Base-by-base conservation (phyloP, 2,888 invertebrate genomes). In the Trachelus iudaicus region DNA sequence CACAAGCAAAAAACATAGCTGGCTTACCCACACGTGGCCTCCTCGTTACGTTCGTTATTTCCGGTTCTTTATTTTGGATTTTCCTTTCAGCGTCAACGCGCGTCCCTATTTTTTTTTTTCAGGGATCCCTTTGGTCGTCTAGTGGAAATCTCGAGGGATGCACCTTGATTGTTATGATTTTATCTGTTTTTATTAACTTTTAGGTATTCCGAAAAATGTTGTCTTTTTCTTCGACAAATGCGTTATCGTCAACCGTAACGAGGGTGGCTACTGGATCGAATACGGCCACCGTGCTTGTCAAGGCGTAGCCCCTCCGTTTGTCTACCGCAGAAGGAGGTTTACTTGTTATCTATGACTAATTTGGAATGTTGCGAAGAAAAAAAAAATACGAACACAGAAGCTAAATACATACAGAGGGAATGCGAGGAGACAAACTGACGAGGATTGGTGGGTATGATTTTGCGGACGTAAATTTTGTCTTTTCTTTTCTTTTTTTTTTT, bases 361-460 rank as follows among this genome's bases (percentile, higher is more conserved):
- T 74, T 69, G 77, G 77, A 74, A 77, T 77, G 77, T 74, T 23
- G 23, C 31, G 74, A 69, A 77, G 30, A 68, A 31, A 56, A 37
- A 40, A 35, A n/a, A 30, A 37, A 15, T 23, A 23, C 56, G 56
- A 56, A 23, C 56, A 56, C 23, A 56, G 0, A 56, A 56, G 23
- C 56, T 56, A 56, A 56, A 56, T 56, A 56, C 56, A 23, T 15
- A 56, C 9, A 56, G 23, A 15, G 9, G 23, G 23, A 23, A 56
- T 56, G 56, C 56, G 6, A 56, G 56, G 23, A 56, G 56, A 56
- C 23, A 56, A 56, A 56, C 23, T 9, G 40, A 56, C 2, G 9
- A 23, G 56, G 23, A 56, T 56, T 23, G 56, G 23, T 56, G 56
- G 56, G 1, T 23, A 23, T 23, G 56, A 56, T 56, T 56, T 56